phyloP scores from a whole-genome alignment of 2,113 vertebrate genomes.

The Petroica traversi region DNA sequence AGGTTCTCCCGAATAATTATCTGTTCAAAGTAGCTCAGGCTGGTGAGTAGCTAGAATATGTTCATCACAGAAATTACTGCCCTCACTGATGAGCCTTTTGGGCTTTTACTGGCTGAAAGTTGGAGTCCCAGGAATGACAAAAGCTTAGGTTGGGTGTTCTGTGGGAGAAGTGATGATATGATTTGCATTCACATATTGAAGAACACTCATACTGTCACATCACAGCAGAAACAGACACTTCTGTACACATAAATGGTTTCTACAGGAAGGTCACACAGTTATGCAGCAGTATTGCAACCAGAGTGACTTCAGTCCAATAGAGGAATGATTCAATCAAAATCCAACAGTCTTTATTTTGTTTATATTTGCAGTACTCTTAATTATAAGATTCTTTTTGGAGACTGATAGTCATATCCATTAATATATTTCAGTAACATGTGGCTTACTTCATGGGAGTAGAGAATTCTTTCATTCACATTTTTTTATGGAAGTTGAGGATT shows the following conservation, averaged over 20 bases:
- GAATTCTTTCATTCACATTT: background rate
- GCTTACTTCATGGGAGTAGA: background rate
- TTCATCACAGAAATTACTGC: background rate
- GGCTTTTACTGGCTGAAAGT: background rate
- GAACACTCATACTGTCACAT: background rate
- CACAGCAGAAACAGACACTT: background rate
- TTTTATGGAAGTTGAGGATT: background rate
- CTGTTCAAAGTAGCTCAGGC: background rate
- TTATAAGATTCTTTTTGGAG: background rate
- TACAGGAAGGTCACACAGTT: background rate
- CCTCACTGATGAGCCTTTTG: background rate
- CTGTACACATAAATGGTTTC: background rate
- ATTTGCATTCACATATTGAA: background rate
- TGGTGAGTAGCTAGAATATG: background rate
- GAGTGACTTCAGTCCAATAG: background rate
- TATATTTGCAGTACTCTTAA: background rate
- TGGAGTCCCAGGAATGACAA: background rate
- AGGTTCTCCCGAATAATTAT: background rate
- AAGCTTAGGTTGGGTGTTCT: background rate
- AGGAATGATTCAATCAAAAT: background rate
- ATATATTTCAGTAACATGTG: background rate
- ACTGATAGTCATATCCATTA: background rate
- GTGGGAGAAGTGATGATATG: background rate
- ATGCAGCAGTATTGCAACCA: background rate
- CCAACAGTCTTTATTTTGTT: background rate